Evolutionary conservation across 2,113 vertebrate species (phyloP), one percentile per base, ranked within the genome.

Genomic region (Dinomys branickii): DNA sequence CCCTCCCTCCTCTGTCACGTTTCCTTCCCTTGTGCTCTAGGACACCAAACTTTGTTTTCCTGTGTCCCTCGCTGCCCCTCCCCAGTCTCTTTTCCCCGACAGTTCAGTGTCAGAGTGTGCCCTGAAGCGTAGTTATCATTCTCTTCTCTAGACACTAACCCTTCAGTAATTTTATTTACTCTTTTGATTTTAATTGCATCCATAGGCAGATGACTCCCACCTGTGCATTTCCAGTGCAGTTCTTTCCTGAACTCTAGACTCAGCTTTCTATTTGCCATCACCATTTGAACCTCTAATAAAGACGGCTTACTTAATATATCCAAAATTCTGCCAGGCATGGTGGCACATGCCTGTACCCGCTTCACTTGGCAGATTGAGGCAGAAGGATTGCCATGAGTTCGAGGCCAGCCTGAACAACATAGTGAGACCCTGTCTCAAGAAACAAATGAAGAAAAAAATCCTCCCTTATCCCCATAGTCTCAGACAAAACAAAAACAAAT

Each of bases 181-280:
- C 24, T 69, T 47, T 38, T 24, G 44, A 87, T 52, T 65, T 58
- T 30, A 78, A 85, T 73, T 30, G 30, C 7, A 22, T 56, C 11
- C 47, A 24, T 22, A 75, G 89, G 85, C 20, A 83, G 44, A 24
- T 54, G 75, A 35, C 38, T 56, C 35, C 26, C n/a, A 58, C 47
- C 41, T 54, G 9, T 38, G 4, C 50, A 58, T 85, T 77, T 86
- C 41, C 30, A 85, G 41, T 7, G 17, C 28, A 67, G 38, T 1
- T 30, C 56, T 97, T 50, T 83, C 75, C n/a, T 77, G 19, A 96
- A 84, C 71, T 87, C 54, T 17, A 77, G 61, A 84, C 22, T 91
- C 13, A 5, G 69, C 3, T 87, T 41, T 50, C 67, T 80, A 58
- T 24, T 63, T 93, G 58, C 59, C 26, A 63, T 6, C 28, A 33